Base-by-base conservation (phyloP, 2,888 invertebrate species). In the Lymantria dispar region DNA sequence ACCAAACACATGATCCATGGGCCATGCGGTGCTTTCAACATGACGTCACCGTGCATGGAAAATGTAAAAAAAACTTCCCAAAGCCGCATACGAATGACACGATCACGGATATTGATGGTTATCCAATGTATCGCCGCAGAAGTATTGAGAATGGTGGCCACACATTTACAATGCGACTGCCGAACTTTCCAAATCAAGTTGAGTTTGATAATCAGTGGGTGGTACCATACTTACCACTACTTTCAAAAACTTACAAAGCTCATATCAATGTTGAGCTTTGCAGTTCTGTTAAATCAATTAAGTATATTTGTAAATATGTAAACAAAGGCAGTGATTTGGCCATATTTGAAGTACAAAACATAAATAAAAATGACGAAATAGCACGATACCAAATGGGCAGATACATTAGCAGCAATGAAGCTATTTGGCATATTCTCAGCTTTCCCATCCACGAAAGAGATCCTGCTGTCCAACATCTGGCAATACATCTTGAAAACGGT, bases 361-460 rank as follows among this genome's bases (percentile, higher is more conserved):
- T 41, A 22, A 55, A 55, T 49, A 9, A 45, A 7, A 48, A 49
- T 14, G 57, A 57, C 30, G 57, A 57, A 54, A 48, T 57, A 41
- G 12, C 44, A 33, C 45, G 9, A 0, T 54, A 54, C 13, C 54
- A 52, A 54, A 50, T 50, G 10, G 54, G 54, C 15, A 14, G 52
- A 22, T 57, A 57, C 40, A 47, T 57, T 8, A 54, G 49, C 14
- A 36, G 39, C 14, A 50, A 45, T 15, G 45, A 58, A 48, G 61
- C 58, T 37, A 38, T 50, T 13, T 65, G 59, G 59, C 53, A 42
- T 10, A 58, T 50, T 12, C 52, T 62, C 1, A 41, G 40, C 5
- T 60, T 61, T 15, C 52, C 60, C 1, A 53, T 62, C 8, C 57
- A 63, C 37, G 58, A 62, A 55, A 38, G 62, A 13, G 38, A 56